phyloP scores from a whole-genome alignment of 2,113 vertebrate species.

The Gasterosteus nipponicus region DNA sequence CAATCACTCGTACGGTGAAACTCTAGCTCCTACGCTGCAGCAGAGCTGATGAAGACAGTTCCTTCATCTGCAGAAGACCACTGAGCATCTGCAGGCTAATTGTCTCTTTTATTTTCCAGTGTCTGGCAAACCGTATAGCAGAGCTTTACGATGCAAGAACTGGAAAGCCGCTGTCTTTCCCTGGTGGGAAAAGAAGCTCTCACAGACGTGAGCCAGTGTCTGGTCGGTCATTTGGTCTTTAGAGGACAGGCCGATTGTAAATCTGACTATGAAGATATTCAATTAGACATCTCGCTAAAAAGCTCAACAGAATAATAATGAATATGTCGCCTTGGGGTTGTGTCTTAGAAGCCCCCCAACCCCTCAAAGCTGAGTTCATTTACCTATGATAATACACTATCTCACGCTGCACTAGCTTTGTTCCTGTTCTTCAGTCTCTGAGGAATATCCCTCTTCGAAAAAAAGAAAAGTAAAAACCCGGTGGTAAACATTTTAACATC shows the following conservation, averaged over 20 bases:
- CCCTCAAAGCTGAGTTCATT: slow-evolving; percentile 34
- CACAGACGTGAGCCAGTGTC: slow-evolving; percentile 27
- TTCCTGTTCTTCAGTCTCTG: slow-evolving; percentile 11
- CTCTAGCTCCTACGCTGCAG: slow-evolving; percentile 5
- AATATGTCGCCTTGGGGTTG: slow-evolving; percentile 25
- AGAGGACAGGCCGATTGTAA: slow-evolving; percentile 36
- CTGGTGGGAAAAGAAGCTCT: slow-evolving; percentile 45
- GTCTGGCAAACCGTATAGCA: slow-evolving; percentile 47
- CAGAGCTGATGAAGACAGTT: slow-evolving; percentile 38
- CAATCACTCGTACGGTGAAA: not conserved
- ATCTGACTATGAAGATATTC: slow-evolving; percentile 25
- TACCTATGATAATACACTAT: slow-evolving; percentile 29
- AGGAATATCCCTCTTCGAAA: slow-evolving; percentile 4
- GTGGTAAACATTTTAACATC: slow-evolving; percentile 51
- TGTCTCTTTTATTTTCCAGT: slow-evolving; percentile 52
- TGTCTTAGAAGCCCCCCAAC: slow-evolving; percentile 24
- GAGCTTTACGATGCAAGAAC: slow-evolving; percentile 49
- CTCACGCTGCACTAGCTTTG: slow-evolving; percentile 23
- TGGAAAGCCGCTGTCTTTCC: slow-evolving; percentile 48
- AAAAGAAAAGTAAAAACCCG: slow-evolving; percentile 10
- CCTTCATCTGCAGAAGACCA: slow-evolving; percentile 39
- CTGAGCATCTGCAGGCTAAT: slow-evolving; percentile 53
- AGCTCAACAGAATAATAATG: slow-evolving; percentile 52
- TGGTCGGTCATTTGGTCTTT: slow-evolving; percentile 45
- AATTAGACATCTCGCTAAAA: slow-evolving; percentile 46